A percentile compares a stretch with the other conserved stretches of the same genome.
phyloP scores from a whole-genome alignment of 1,140 invertebrate species.

The honey bee (Apis mellifera) region DNA sequence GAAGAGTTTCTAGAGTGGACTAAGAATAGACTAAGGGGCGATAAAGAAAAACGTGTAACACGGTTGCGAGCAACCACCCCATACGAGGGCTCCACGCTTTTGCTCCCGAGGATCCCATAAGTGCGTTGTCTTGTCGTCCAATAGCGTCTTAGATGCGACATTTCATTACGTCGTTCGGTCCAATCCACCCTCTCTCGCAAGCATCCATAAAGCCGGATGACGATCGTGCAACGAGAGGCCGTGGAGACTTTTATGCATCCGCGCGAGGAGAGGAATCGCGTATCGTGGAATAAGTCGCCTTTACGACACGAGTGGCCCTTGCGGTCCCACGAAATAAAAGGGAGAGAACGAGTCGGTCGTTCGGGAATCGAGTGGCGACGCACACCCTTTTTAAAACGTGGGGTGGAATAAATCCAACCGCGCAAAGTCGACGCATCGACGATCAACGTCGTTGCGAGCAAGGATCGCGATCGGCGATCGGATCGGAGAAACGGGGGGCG shows the following conservation, averaged over 20 bases:
- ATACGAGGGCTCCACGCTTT: background rate
- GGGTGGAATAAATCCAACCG: background rate
- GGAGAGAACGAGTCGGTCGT: background rate
- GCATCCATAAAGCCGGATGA: constrained; percentile 54
- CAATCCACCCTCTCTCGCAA: constrained; percentile 56
- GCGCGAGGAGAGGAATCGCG: background rate
- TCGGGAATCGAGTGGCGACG: background rate
- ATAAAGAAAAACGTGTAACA: no score
- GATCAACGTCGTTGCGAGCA: background rate
- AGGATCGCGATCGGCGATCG: constrained; percentile 38
- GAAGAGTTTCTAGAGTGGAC: no score
- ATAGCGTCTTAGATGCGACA: constrained; percentile 65
- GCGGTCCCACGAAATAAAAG: background rate
- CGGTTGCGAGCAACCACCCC: background rate
- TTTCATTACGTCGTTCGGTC: constrained; percentile 70
- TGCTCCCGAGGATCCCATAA: constrained; percentile 66
- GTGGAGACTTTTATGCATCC: constrained; percentile 19
- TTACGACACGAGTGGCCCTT: background rate
- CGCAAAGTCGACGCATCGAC: no score
- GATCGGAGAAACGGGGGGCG: constrained; percentile 47
- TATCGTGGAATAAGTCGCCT: background rate
- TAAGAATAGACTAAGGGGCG: no score
- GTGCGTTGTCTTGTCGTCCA: constrained; percentile 77
- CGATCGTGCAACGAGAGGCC: constrained; percentile 20
- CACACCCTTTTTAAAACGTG: no score